Percentiles rank a stretch among this genome's conserved stretches.
Evolutionary conservation across 2,797 vertebrate species (phyloP).

Genomic region (Acrossocheilus fasciatus): DNA sequence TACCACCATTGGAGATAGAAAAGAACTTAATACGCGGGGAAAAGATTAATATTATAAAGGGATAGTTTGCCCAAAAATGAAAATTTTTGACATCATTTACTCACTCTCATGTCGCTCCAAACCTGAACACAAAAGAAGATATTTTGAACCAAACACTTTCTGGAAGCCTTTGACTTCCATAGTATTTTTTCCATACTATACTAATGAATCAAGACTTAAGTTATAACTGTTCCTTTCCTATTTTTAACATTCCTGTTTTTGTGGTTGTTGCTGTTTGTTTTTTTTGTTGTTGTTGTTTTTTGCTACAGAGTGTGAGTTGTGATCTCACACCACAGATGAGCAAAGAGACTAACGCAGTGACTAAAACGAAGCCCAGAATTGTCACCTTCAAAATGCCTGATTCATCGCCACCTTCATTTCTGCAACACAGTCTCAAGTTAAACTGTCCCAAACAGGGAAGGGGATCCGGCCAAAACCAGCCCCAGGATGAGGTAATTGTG

Average conservation of each 20-base stretch:
- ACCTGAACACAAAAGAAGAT: neutral
- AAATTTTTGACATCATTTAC: neutral
- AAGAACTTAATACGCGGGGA: neutral
- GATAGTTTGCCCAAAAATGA: neutral
- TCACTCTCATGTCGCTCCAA: neutral
- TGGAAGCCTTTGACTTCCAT: neutral
- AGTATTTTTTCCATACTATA: neutral
- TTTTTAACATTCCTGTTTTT: constrained; percentile 1
- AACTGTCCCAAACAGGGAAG: neutral
- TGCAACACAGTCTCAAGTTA: neutral
- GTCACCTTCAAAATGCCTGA: constrained; percentile 27
- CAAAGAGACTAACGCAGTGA: neutral
- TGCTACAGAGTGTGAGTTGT: neutral
- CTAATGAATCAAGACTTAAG: neutral
- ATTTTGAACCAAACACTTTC: neutral
- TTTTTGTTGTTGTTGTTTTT: neutral
- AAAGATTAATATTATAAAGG: neutral
- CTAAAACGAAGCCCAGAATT: constrained; percentile 13
- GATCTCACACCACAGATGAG: constrained; percentile 1
- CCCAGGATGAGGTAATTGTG: constrained; percentile 23
- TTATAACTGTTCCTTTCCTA: neutral
- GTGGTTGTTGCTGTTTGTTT: neutral
- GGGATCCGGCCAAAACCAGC: neutral
- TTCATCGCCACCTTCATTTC: neutral
- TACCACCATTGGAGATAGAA: neutral